Evolutionary conservation across 92 coral and sea anemone species (phyloP).

Genomic region (Blastomussa wellsi): DNA sequence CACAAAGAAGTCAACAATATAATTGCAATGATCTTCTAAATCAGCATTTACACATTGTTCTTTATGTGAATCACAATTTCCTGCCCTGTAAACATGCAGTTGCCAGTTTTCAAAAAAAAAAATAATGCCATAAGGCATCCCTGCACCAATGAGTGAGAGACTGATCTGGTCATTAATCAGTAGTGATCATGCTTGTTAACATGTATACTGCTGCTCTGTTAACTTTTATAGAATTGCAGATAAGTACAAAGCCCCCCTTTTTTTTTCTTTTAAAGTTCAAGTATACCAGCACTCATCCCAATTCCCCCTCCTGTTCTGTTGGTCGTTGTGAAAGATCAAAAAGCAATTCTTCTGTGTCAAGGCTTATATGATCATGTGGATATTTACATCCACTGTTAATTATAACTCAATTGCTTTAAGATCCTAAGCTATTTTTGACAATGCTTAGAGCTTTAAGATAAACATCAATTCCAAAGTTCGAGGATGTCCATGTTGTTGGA

Average conservation of each 20-base stretch:
- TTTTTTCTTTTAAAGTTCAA: background rate
- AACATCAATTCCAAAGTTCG: conserved; percentile 66
- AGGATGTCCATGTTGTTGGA: conserved; percentile 46
- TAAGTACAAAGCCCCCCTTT: no score
- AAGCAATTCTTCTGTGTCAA: no score
- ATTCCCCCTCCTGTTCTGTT: background rate
- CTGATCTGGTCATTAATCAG: no score
- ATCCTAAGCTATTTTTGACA: conserved; percentile 13
- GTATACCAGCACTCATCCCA: conserved; percentile 18
- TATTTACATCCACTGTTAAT: no score
- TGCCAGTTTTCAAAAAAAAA: background rate
- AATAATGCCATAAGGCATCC: no score
- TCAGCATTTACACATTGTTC: conserved; percentile 21
- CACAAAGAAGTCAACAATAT: no score
- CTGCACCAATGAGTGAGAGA: no score
- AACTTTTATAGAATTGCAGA: no score
- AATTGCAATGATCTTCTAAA: conserved; percentile 12
- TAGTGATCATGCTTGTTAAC: no score
- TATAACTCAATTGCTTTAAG: no score
- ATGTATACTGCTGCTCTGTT: no score
- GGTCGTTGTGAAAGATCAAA: conserved; percentile 5
- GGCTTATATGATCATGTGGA: no score
- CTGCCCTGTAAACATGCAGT: conserved; percentile 16
- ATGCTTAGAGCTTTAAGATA: conserved; percentile 48
- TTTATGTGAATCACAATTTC: conserved; percentile 12